Percentiles rank a stretch among this genome's conserved stretches.
Conservation (phyloP, 2,888 invertebrate genomes). For the Melinopterus prodromus region DNA sequence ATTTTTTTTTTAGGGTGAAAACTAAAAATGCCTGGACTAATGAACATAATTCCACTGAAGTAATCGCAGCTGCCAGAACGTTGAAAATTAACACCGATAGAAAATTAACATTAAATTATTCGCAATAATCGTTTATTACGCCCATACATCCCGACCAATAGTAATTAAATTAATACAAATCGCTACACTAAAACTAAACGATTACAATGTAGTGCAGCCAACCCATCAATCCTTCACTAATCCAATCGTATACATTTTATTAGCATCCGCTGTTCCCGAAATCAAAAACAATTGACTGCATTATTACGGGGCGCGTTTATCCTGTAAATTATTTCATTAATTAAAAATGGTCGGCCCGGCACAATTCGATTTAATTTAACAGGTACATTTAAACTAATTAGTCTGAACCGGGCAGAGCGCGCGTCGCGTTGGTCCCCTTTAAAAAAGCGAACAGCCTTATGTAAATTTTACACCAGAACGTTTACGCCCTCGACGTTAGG, state of each 20-base stretch:
- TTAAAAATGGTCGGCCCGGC: slow-evolving; percentile 20
- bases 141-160: neutral
- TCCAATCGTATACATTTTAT: neutral
- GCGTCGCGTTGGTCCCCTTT: neutral
- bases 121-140: neutral
- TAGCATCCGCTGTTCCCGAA: neutral
- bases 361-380: slow-evolving; percentile 18
- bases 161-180: neutral
- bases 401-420: neutral
- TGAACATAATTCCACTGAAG: too few species aligned
- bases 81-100: too few species aligned
- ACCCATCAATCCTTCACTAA: neutral
- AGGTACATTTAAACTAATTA: slow-evolving; percentile 25
- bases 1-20: too few species aligned
- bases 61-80: too few species aligned
- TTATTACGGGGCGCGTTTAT: neutral
- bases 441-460: slow-evolving; percentile 22
- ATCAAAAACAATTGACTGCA: neutral
- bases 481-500: neutral
- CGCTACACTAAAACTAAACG: neutral
- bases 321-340: slow-evolving; percentile 9
- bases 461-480: slow-evolving; percentile 18
- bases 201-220: neutral
- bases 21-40: too few species aligned
- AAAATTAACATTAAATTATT: neutral